Conservation (phyloP, 2,113 vertebrate genomes). For the Muntiacus reevesi region DNA sequence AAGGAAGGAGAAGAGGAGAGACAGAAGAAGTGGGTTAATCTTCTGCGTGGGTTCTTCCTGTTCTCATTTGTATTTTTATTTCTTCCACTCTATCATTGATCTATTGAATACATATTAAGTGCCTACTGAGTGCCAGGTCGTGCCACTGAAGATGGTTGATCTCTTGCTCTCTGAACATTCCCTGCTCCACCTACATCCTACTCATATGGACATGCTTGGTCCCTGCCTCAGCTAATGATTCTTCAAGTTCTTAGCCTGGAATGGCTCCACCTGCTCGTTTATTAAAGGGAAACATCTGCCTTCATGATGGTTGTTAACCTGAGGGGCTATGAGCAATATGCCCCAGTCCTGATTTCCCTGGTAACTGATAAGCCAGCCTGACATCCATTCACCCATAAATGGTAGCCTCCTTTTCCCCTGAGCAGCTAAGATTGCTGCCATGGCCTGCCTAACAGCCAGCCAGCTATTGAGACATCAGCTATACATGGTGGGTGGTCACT, state of each 20-base stretch:
- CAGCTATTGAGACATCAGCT: rapidly evolving
- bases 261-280: background rate
- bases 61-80: background rate
- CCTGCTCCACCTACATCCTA: background rate
- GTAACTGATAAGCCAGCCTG: background rate
- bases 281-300: background rate
- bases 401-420: background rate
- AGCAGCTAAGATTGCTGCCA: background rate
- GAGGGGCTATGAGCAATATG: background rate
- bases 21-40: background rate
- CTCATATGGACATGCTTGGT: background rate
- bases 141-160: background rate
- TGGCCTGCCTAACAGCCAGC: background rate
- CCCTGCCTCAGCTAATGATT: background rate
- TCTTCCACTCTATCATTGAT: background rate
- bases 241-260: background rate
- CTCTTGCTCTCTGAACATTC: background rate
- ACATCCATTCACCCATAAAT: background rate
- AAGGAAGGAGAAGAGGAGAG: background rate
- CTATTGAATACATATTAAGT: background rate
- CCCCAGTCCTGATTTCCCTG: background rate
- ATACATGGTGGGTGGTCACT: background rate
- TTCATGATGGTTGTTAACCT: background rate
- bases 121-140: background rate
- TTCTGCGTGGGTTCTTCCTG: background rate